Evolutionary conservation across 2,113 vertebrate species (phyloP), one percentile per base, ranked within the genome.

Genomic region (Bungarus multicinctus): DNA sequence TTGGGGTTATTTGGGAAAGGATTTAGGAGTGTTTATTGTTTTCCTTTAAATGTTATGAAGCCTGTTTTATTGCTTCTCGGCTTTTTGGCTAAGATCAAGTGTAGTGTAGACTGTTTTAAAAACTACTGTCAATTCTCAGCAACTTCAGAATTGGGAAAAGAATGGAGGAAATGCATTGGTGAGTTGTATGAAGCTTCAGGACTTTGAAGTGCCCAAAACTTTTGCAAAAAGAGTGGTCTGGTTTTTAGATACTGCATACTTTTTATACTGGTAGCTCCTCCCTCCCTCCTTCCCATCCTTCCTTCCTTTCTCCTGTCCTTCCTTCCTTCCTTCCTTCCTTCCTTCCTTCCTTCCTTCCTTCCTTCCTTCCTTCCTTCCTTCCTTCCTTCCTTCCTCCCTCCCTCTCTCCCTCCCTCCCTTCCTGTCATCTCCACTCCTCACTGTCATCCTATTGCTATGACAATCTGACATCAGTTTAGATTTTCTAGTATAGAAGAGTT

Each of bases 261-360:
- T 39, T 81, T 81, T 39, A 81, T 81, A 39, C 69, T 39, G 69
- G 34, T 74, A 34, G 2, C 5, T 39, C 16, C 47, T 47, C 45
- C 45, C 45, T 47, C 45, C 45, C 45, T 47, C 47, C 47, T 47
- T 47, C 47, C 47, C 47, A 47, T 47, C 47, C 47, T 47, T 47
- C 47, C 47, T 47, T 1, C 47, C 47, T 47, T 6, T 1, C 47
- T 47, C 47, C 6, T 6, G n/a, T 47, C 47, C 47, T 6, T 47
- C 1, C 6, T 6, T 47, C 6, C 45, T 3, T 47, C 6, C 45
- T 3, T 47, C 1, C 45, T 5, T 47, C 5, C 5, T 1, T 47
- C 3, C 5, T 6, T 47, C 64, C n/a, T 69, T 4, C 64, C 57
- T 27, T 47, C 47, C 3, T 6, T 47, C 47, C 6, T 6, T 47